Evolutionary conservation across 2,113 vertebrate species (phyloP).

Genomic region (Mobula hypostoma): DNA sequence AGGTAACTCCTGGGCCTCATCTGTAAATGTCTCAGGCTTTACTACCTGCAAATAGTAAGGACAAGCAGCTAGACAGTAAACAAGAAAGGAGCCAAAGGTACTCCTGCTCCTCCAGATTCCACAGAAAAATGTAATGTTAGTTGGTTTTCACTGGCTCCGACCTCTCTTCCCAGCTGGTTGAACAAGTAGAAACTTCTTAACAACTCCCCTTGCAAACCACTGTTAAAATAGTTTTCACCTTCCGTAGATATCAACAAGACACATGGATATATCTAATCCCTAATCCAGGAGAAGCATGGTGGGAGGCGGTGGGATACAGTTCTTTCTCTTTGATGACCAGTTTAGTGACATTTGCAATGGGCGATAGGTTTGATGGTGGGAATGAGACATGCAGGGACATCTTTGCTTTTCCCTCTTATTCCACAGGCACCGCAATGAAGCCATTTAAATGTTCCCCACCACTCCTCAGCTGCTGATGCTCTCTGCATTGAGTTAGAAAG

Average conservation of each 20-base stretch:
- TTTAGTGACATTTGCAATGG: too few species aligned
- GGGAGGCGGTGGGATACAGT: too few species aligned
- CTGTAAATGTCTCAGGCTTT: neutral
- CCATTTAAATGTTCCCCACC: neutral
- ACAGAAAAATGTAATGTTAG: neutral
- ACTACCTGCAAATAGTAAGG: neutral
- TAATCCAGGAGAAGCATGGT: too few species aligned
- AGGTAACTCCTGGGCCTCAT: neutral
- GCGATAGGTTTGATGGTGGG: too few species aligned
- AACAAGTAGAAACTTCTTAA: neutral
- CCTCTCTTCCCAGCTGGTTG: neutral
- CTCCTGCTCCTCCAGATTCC: neutral
- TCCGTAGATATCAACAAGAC: too few species aligned
- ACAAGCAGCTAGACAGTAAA: neutral
- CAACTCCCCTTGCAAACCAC: neutral
- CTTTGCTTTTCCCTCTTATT: neutral
- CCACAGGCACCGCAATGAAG: neutral
- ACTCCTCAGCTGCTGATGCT: neutral
- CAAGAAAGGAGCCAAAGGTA: neutral
- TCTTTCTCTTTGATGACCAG: too few species aligned
- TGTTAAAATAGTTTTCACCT: neutral
- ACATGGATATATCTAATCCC: too few species aligned
- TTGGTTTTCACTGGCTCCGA: neutral
- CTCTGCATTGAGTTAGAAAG: too few species aligned
- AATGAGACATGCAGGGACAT: too few species aligned